Evolutionary conservation across 2,888 invertebrate genomes (phyloP).

Genomic region (Loripinus fragilis): DNA sequence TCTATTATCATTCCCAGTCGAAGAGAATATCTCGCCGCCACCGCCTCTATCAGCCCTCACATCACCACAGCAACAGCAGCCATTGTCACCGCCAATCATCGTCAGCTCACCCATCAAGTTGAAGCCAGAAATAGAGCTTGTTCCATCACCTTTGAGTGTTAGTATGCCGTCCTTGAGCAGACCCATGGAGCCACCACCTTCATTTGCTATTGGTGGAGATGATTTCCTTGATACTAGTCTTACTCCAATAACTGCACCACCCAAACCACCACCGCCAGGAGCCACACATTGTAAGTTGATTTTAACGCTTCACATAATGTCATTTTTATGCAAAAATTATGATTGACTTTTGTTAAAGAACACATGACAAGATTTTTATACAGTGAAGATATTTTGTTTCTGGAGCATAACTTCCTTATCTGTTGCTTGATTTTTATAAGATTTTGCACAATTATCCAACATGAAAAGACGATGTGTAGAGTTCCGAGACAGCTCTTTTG

Average conservation of each 20-base stretch:
- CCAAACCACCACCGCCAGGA: conserved; percentile 80
- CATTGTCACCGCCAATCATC: conserved; percentile 63
- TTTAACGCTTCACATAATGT: too few species aligned
- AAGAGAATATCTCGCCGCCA: background rate
- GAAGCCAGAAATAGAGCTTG: conserved; percentile 29
- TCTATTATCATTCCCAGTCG: conserved; percentile 18
- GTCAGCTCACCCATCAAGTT: conserved; percentile 65
- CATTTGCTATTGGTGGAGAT: conserved; percentile 74
- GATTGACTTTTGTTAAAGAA: too few species aligned
- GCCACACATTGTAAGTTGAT: conserved; percentile 79
- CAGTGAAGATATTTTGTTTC: too few species aligned
- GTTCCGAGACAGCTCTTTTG: too few species aligned
- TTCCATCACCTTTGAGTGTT: conserved; percentile 34
- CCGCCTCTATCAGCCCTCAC: background rate
- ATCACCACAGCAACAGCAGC: conserved; percentile 36
- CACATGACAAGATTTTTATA: too few species aligned
- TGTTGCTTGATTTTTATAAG: too few species aligned
- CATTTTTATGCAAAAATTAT: too few species aligned
- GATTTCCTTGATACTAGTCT: conserved; percentile 77
- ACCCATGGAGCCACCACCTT: conserved; percentile 40
- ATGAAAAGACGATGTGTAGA: too few species aligned
- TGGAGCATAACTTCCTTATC: too few species aligned
- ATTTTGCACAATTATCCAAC: too few species aligned
- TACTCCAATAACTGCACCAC: conserved; percentile 71
- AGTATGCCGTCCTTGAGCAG: conserved; percentile 48